Percentiles rank a stretch among this genome's conserved stretches.
Conservation (phyloP, 2,797 vertebrate genomes). For the Squalus acanthias region DNA sequence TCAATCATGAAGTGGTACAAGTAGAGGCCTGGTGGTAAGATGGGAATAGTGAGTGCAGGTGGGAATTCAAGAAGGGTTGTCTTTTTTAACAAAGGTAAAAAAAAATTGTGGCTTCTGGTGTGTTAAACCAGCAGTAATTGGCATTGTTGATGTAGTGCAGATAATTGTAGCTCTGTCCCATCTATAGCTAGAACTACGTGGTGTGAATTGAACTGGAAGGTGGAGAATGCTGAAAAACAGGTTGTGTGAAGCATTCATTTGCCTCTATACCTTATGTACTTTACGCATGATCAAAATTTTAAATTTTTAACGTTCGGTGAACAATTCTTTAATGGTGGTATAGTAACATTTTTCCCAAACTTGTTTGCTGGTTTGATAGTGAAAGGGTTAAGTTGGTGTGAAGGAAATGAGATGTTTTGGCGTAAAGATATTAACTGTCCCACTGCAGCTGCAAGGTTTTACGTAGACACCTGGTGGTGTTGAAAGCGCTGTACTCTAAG, state of each 20-base stretch:
- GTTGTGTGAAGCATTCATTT: not conserved
- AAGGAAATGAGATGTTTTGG: conserved; percentile 36
- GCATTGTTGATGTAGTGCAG: not conserved
- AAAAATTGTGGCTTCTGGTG: not conserved
- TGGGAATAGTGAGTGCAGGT: not conserved
- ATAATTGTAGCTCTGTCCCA: not conserved
- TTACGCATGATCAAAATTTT: not conserved
- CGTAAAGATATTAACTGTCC: conserved; percentile 35
- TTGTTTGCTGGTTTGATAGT: not conserved
- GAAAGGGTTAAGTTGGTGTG: conserved; percentile 35
- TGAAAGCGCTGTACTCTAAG: conserved; percentile 44
- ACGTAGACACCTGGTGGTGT: conserved; percentile 61
- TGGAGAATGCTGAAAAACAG: not conserved
- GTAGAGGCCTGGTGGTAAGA: not conserved
- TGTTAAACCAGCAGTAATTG: not conserved
- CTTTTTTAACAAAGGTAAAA: not conserved
- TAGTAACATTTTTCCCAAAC: not conserved
- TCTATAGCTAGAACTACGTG: not conserved
- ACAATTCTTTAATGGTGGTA: not conserved
- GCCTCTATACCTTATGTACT: not conserved
- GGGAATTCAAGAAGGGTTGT: not conserved
- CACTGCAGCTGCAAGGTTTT: conserved; percentile 54
- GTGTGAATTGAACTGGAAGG: not conserved
- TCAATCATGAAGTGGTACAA: not conserved
- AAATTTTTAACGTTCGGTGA: not conserved